Evolutionary conservation across 2,888 invertebrate species (phyloP).

Genomic region (Sinodicranocentrus sp.): DNA sequence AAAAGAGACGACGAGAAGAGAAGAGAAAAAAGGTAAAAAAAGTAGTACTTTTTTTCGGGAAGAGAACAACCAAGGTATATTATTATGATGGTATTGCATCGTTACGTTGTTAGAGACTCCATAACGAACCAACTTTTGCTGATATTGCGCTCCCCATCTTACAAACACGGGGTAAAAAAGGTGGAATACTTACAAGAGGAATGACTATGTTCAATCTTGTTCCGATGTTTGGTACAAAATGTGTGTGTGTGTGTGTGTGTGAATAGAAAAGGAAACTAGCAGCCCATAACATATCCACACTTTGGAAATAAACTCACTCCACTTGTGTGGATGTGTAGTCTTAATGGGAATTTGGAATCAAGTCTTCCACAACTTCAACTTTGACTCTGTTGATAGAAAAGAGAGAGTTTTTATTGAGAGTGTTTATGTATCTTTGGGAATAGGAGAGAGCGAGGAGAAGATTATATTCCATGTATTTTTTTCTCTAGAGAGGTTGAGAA

Average conservation of each 20-base stretch:
- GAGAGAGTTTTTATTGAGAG: neutral
- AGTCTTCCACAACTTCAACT: neutral
- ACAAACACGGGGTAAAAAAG: neutral
- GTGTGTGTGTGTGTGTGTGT: neutral
- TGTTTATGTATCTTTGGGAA: neutral
- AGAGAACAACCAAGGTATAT: neutral
- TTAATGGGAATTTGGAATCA: neutral
- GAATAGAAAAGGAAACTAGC: slow-evolving; percentile 14
- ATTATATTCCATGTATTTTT: neutral
- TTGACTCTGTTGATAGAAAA: neutral
- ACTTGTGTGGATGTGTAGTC: no score
- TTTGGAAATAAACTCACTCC: slow-evolving; percentile 24
- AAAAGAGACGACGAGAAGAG: slow-evolving; percentile 23
- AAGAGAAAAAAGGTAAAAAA: slow-evolving; percentile 18
- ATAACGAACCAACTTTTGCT: slow-evolving; percentile 33
- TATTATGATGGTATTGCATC: slow-evolving; percentile 23
- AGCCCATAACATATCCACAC: slow-evolving; percentile 45
- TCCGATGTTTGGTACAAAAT: neutral
- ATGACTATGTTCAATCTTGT: neutral
- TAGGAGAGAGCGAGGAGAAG: neutral
- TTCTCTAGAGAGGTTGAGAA: no score
- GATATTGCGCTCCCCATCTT: slow-evolving; percentile 16
- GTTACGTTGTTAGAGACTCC: slow-evolving; percentile 47
- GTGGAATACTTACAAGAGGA: no score
- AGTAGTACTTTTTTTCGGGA: slow-evolving; percentile 3